A percentile compares a stretch with the other conserved stretches of the same genome.
Conservation (phyloP, 2,888 invertebrate genomes). For the Opisthograptis luteolata region DNA sequence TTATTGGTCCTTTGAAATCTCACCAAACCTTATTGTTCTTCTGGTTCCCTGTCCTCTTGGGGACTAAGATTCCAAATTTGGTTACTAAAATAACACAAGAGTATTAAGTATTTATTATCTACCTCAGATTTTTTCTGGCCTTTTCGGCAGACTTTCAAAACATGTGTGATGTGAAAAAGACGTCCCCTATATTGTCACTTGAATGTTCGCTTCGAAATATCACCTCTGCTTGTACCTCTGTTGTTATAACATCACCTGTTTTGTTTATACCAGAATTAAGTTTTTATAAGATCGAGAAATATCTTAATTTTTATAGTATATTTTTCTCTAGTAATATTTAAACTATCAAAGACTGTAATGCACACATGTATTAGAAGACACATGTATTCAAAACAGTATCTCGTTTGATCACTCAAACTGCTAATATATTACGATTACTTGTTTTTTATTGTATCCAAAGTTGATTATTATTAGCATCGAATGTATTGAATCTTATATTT, state of each 20-base stretch:
- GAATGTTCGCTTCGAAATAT: not conserved
- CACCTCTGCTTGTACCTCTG: conserved; percentile 7
- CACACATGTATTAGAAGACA: conserved; percentile 39
- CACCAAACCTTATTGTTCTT: no score
- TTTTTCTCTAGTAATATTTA: conserved; percentile 35
- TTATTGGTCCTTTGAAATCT: no score
- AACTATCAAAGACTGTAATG: conserved; percentile 39
- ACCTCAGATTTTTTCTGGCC: no score
- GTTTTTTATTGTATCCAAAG: conserved; percentile 51
- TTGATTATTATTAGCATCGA: conserved; percentile 41
- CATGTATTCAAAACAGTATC: conserved; percentile 33
- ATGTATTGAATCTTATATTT: conserved; percentile 44
- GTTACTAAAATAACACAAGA: no score
- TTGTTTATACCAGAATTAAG: conserved; percentile 11
- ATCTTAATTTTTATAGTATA: conserved; percentile 12
- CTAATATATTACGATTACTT: conserved; percentile 28
- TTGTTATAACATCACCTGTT: conserved; percentile 1
- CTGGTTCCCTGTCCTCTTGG: no score
- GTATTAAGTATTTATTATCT: no score
- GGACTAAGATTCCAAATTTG: no score
- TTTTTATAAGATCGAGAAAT: conserved; percentile 8
- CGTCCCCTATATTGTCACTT: no score
- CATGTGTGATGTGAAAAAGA: no score
- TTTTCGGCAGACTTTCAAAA: no score
- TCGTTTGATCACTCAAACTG: conserved; percentile 34